Evolutionary conservation across 2,888 invertebrate species (phyloP).

Genomic region (Fragum sueziense): DNA sequence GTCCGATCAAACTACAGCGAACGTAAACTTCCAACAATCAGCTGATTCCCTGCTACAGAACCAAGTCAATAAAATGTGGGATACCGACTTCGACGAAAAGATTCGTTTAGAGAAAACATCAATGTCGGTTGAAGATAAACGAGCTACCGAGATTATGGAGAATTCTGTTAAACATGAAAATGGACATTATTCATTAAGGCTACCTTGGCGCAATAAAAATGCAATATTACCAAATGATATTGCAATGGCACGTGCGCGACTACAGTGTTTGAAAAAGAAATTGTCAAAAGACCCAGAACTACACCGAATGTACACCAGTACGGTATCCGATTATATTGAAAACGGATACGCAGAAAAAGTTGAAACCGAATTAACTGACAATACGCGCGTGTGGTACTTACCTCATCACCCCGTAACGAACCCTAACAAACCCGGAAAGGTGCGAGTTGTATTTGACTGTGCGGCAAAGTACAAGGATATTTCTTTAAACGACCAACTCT

Average conservation of each 20-base stretch:
- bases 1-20: no score
- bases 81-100: no score
- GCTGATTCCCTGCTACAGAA: no score
- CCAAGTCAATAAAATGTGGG: no score
- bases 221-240: conserved; percentile 24
- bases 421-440: conserved; percentile 42
- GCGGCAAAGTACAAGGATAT: conserved; percentile 45
- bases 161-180: conserved; percentile 17
- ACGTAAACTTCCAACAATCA: no score
- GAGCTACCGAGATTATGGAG: no score
- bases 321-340: no score
- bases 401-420: conserved; percentile 50
- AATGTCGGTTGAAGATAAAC: no score
- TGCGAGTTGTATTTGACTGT: conserved; percentile 48
- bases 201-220: conserved; percentile 29
- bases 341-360: conserved; percentile 46
- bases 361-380: neutral
- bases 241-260: conserved; percentile 8
- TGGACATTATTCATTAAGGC: conserved; percentile 30
- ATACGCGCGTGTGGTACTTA: conserved; percentile 56
- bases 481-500: conserved; percentile 50
- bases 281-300: conserved; percentile 18
- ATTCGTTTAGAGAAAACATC: conserved; percentile 23
- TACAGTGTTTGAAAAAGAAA: conserved; percentile 17
- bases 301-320: conserved; percentile 23